Base-by-base conservation (phyloP, 2,888 invertebrate species). In the Agonopterix heracliana region DNA sequence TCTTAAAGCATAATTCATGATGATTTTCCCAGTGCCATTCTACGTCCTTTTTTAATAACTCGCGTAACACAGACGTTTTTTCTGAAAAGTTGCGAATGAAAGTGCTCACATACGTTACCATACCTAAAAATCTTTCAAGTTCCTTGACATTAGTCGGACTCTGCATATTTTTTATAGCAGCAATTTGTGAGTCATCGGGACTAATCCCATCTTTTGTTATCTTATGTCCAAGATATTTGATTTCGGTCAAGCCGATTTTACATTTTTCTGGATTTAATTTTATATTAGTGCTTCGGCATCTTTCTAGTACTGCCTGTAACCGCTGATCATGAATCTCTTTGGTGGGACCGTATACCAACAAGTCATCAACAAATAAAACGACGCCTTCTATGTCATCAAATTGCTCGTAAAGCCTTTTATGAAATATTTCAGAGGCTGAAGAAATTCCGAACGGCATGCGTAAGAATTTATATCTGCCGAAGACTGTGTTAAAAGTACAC, bases 71-170 rank as follows among this genome's bases (percentile, higher is more conserved):
- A 1, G 9, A 10, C 1, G 59, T 62, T 48, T 54, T 52, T n/a
- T 56, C 56, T 7, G 61, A 61, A 2, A 64, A 49, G 38, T 60
- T 59, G 0, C 55, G 54, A 41, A 62, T 56, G 40, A 61, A 62
- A 14, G 44, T 55, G 13, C 55, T 47, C 10, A 62, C 53, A 45
- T 64, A 64, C 0, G 56, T 63, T 1, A 60, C 52, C 2, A 64
- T 1, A 2, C 61, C 62, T 45, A 61, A 46, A 50, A 62, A 60
- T 36, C 59, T 41, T 46, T 60, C 56, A 0, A 60, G 8, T 14
- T 59, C 59, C 41, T 59, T 60, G 0, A 41, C 17, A 47, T 55
- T 56, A 38, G 50, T n/a, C 1, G 60, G 60, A 36, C 8, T 47
- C 1, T 55, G 59, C 60, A 62, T 60, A 10, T 62, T 51, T 47